Percentiles rank a stretch among this genome's conserved stretches.
Evolutionary conservation across 2,113 vertebrate genomes (phyloP).

Genomic region (Sapayoa aenigma): DNA sequence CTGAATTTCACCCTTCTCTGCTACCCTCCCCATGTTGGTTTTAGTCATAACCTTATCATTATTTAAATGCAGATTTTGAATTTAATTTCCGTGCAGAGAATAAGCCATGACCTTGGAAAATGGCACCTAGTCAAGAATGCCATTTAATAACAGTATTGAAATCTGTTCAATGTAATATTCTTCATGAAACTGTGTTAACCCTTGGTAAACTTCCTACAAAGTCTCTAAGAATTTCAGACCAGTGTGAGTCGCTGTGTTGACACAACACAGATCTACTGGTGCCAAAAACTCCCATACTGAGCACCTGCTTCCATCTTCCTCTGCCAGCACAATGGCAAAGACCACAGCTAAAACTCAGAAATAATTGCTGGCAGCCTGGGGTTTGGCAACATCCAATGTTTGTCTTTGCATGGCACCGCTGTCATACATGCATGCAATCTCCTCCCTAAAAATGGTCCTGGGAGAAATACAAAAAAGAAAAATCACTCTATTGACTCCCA

Average conservation of each 20-base stretch:
- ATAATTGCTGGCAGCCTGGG: neutral
- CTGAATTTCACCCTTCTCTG: neutral
- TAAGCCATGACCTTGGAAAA: neutral
- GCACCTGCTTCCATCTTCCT: neutral
- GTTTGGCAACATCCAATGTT: neutral
- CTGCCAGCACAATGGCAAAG: neutral
- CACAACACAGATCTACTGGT: neutral
- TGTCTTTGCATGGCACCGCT: neutral
- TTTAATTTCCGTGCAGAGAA: conserved; percentile 23
- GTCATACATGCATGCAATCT: neutral
- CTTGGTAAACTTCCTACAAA: neutral
- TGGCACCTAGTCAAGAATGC: conserved; percentile 5
- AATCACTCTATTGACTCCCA: neutral
- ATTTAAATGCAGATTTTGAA: conserved; percentile 9
- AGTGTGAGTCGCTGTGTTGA: neutral
- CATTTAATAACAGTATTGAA: conserved; percentile 10
- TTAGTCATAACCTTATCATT: neutral
- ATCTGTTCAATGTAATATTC: conserved; percentile 20
- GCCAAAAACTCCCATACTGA: neutral
- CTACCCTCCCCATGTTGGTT: neutral
- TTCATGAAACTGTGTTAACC: conserved; percentile 8
- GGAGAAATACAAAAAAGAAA: neutral
- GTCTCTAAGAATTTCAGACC: neutral
- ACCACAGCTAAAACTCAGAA: neutral
- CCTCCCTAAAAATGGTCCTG: neutral